Evolutionary conservation across 2,113 vertebrate genomes (phyloP), one percentile per base, ranked within the genome.

Genomic region (Petromus typicus): DNA sequence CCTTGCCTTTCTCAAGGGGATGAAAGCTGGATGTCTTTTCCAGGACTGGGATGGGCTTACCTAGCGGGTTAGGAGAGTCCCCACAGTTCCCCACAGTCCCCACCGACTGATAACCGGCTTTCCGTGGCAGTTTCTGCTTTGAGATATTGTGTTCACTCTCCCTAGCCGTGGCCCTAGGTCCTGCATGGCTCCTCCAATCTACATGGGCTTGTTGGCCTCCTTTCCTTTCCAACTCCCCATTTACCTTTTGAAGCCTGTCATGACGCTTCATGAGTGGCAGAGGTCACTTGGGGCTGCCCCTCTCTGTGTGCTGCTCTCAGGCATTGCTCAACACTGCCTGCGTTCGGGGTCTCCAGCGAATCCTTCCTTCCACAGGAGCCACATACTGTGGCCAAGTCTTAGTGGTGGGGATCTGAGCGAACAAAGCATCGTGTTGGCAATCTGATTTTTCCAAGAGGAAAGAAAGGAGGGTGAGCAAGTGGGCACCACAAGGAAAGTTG

Each of bases 231-330:
- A 91, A 34, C 85, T 56, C 83, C 5, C 10, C 95, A 86, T 86
- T 87, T 86, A 87, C 96, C 91, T 92, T 97, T 96, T 94, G 96
- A 97, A 98, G 96, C 79, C 93, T 43, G 7, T 84, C 76, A 96
- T 97, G 93, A 75, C 22, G 37, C 30, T 93, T 96, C 97, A 93
- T 96, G 97, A 96, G 98, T 27, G 27, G 67, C 85, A 75, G 63
- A 92, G 73, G 22, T n/a, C 66, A 91, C 75, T 14, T 3, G 5
- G 32, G 13, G 18, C 23, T 83, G 63, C 27, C 43, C 86, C 67
- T 86, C 67, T 86, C 12, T 18, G 61, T 59, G 56, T 40, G 18
- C 45, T 23, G 48, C 2, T 61, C 22, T 18, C 4, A 22, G 81
- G 84, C 18, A 82, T 37, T 6, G 0, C 43, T 54, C 34, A n/a